These are phyloP conservation scores for Galagoides demidoff DNA, from an alignment of 2,797 vertebrate genomes.

Conservation along the genomic window DNA sequence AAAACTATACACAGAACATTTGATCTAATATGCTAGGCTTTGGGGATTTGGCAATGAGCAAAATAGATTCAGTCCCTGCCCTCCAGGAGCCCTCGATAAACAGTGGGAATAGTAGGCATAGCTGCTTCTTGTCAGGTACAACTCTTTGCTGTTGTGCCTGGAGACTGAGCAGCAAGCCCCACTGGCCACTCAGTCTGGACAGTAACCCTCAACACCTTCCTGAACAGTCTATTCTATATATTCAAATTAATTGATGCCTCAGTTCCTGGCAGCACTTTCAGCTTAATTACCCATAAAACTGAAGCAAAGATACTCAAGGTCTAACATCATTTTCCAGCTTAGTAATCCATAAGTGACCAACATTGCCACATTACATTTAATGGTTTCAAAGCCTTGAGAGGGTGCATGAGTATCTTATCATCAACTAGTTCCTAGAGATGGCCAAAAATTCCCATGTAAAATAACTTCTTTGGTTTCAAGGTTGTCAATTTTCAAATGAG, in stretches of 20 bases:
- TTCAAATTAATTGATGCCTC: slow-evolving; percentile 81
- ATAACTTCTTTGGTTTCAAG: slow-evolving; percentile 39
- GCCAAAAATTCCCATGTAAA: slow-evolving; percentile 2
- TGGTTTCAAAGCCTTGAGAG: slow-evolving; percentile 73
- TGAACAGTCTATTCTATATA: slow-evolving; percentile 68
- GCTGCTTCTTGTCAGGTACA: slow-evolving; percentile 18
- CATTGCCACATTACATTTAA: slow-evolving; percentile 1
- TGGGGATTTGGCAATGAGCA: slow-evolving; percentile 14
- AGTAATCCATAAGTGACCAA: slow-evolving; percentile 79
- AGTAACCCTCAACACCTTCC: neutral
- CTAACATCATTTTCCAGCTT: slow-evolving; percentile 85
- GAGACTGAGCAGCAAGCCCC: slow-evolving; percentile 21
- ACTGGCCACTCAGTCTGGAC: neutral
- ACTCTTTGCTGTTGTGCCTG: neutral
- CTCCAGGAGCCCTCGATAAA: slow-evolving; percentile 13
- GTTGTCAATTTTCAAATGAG: slow-evolving; percentile 28
- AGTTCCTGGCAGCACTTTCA: slow-evolving; percentile 74
- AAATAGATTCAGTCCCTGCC: neutral
- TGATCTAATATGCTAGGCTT: neutral
- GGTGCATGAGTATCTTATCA: neutral
- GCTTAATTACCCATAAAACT: slow-evolving; percentile 85
- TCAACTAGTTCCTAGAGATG: neutral
- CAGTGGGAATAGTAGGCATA: neutral
- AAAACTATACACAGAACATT: neutral
- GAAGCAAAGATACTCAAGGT: slow-evolving; percentile 80